Evolutionary conservation across 2,113 vertebrate genomes (phyloP).

Genomic region (Trachemys scripta): DNA sequence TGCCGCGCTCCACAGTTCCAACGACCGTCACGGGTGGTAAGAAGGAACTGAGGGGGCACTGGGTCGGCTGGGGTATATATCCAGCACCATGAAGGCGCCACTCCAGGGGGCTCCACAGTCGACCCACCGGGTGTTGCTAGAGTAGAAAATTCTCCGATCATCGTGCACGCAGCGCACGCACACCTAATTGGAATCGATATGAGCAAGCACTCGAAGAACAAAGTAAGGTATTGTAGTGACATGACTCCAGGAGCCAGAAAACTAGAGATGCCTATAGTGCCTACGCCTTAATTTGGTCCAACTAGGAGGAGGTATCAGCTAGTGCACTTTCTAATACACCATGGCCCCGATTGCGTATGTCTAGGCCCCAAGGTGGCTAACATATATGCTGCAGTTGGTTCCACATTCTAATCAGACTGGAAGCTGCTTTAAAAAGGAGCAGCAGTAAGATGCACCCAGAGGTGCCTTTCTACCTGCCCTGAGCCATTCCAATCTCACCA

Average conservation of each 20-base stretch:
- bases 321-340: neutral
- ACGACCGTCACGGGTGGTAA: no score
- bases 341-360: no score
- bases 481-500: neutral
- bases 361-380: neutral
- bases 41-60: no score
- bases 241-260: neutral
- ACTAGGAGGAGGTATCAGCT: neutral
- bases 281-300: neutral
- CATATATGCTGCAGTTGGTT: neutral
- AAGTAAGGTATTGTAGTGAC: neutral
- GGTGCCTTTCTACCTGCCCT: neutral
- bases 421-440: neutral
- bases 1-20: no score
- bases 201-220: no score
- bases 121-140: no score
- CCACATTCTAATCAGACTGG: neutral
- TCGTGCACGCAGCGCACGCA: no score
- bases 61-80: no score
- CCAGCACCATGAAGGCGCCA: no score
- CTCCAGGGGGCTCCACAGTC: no score
- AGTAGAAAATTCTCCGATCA: no score
- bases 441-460: neutral
- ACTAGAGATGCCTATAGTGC: neutral
- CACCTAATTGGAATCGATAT: no score